These are phyloP conservation scores for Archilochus colubris DNA, from an alignment of 2,113 vertebrate species.

Conservation along the genomic window DNA sequence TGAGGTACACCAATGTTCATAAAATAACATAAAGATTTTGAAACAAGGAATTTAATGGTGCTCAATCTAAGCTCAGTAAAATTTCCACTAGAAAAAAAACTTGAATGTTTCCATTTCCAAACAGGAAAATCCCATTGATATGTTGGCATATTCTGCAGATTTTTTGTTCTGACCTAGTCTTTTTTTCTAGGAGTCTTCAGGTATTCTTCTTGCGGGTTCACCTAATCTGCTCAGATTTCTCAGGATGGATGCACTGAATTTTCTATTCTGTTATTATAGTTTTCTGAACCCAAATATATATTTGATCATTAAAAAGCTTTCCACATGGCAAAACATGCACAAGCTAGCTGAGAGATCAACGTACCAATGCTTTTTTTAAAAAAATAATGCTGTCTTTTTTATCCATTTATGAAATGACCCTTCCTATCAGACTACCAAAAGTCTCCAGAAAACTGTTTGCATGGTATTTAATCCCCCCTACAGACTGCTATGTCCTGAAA, in stretches of 20 bases:
- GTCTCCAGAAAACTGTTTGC: rapidly evolving
- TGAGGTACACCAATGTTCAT: background rate
- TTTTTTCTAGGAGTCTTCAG: background rate
- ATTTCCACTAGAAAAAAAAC: background rate
- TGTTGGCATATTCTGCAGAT: background rate
- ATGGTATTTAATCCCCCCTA: background rate
- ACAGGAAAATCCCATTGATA: background rate
- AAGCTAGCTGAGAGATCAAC: background rate
- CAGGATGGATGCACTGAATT: no score
- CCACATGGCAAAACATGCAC: background rate
- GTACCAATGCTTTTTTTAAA: background rate
- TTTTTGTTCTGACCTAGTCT: background rate
- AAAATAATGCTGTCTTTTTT: background rate
- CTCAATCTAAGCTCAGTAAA: background rate
- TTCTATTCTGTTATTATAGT: rapidly evolving
- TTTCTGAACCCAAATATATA: background rate
- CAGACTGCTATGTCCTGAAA: background rate
- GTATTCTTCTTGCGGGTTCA: background rate
- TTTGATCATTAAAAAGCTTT: background rate
- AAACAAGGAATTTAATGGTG: background rate
- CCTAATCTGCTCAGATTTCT: background rate
- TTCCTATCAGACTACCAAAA: background rate
- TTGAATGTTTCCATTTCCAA: background rate
- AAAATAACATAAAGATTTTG: background rate
- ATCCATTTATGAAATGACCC: background rate